Evolutionary conservation across 2,888 invertebrate genomes (phyloP).

Genomic region (Brachyptera risi): DNA sequence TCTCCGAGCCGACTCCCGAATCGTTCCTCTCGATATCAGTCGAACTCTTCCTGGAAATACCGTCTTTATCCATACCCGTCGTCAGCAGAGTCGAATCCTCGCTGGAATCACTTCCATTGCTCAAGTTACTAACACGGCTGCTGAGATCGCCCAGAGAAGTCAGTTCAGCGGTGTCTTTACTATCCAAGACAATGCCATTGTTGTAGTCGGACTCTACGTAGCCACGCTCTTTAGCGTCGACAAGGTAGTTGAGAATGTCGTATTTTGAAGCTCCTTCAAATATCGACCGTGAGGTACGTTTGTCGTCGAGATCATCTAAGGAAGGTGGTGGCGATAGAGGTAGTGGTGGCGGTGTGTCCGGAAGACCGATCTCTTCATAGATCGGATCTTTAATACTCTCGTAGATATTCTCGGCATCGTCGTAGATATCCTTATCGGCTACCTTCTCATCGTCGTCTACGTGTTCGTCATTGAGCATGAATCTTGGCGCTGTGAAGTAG

Average conservation of each 20-base stretch:
- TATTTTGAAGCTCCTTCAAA: slow-evolving; percentile 83
- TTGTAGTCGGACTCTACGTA: slow-evolving; percentile 59
- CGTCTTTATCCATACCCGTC: slow-evolving; percentile 55
- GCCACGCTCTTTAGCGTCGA: slow-evolving; percentile 77
- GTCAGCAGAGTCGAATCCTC: slow-evolving; percentile 73
- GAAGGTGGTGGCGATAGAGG: slow-evolving; percentile 66
- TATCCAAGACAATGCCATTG: slow-evolving; percentile 23
- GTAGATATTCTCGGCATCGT: slow-evolving; percentile 43
- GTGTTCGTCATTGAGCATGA: slow-evolving; percentile 12
- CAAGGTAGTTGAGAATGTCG: slow-evolving; percentile 83
- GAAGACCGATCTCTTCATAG: slow-evolving; percentile 46
- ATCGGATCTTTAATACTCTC: slow-evolving; percentile 48
- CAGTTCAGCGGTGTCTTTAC: slow-evolving; percentile 33
- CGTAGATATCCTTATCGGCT: slow-evolving; percentile 35
- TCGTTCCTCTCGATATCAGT: slow-evolving; percentile 87
- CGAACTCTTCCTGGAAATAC: slow-evolving; percentile 44
- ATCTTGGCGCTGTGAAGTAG: slow-evolving; percentile 6
- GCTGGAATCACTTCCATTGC: slow-evolving; percentile 79
- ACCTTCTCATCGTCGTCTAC: slow-evolving; percentile 39
- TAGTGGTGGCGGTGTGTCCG: slow-evolving; percentile 63
- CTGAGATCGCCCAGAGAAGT: slow-evolving; percentile 52
- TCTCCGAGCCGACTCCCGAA: slow-evolving; percentile 89
- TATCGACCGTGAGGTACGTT: slow-evolving; percentile 28
- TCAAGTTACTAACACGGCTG: slow-evolving; percentile 70
- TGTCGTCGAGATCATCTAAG: slow-evolving; percentile 18